phyloP scores from a whole-genome alignment of 1,140 invertebrate species.

The Rhizoglyphus robini region DNA sequence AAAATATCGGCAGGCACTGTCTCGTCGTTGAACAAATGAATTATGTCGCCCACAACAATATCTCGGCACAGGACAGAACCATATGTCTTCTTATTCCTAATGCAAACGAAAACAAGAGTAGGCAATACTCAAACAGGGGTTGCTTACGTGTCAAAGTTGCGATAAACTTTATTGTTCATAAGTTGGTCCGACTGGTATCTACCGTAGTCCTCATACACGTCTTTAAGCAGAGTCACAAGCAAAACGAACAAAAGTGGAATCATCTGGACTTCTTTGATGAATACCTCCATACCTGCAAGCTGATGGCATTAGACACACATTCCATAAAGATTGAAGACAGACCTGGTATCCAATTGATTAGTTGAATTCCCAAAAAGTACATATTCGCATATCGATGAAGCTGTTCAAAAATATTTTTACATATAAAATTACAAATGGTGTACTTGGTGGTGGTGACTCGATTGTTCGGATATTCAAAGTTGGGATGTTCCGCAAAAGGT shows the following conservation, averaged over 20 bases:
- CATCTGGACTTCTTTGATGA: constrained; percentile 53
- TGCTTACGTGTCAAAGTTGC: constrained; percentile 75
- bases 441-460: constrained; percentile 88
- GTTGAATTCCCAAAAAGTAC: constrained; percentile 92
- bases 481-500: constrained; percentile 59
- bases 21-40: constrained; percentile 92
- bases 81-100: too few species aligned
- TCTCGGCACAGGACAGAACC: constrained; percentile 38
- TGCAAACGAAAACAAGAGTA: too few species aligned
- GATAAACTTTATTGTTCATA: constrained; percentile 80
- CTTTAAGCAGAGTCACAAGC: constrained; percentile 89
- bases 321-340: constrained; percentile 17
- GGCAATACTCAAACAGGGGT: neutral
- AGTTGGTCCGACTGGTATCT: constrained; percentile 75
- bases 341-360: constrained; percentile 80
- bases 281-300: constrained; percentile 50
- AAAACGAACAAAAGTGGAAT: constrained; percentile 82
- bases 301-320: constrained; percentile 55
- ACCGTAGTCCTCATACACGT: constrained; percentile 85
- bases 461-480: constrained; percentile 59
- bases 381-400: constrained; percentile 94
- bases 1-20: constrained; percentile 89
- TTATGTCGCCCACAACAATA: constrained; percentile 70
- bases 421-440: constrained; percentile 79
- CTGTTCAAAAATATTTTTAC: constrained; percentile 93